Conservation (phyloP, 2,888 invertebrate genomes). For the Bombyx huttoni region DNA sequence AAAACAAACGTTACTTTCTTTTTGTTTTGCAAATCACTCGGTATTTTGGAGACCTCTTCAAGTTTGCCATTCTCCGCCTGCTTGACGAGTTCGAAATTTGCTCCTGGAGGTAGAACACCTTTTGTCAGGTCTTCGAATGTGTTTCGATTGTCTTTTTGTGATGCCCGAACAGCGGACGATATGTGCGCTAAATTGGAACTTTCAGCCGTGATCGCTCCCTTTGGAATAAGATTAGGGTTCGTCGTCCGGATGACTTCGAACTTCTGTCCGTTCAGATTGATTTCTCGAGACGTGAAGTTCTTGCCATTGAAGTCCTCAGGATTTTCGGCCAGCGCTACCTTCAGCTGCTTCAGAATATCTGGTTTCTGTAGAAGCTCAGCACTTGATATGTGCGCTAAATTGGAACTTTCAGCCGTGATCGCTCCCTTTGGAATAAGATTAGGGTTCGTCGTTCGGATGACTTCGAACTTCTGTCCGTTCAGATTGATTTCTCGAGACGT, state of each 20-base stretch:
- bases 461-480: constrained; percentile 83
- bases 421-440: constrained; percentile 75
- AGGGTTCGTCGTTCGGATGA: constrained; percentile 79
- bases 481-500: constrained; percentile 81
- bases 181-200: constrained; percentile 51
- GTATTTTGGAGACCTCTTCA: constrained; percentile 76
- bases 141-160: constrained; percentile 73
- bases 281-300: constrained; percentile 81
- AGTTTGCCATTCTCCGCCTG: constrained; percentile 81
- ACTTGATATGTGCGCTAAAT: constrained; percentile 51
- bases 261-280: constrained; percentile 82
- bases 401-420: constrained; percentile 60
- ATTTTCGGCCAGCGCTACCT: constrained; percentile 80
- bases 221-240: constrained; percentile 78
- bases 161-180: constrained; percentile 45
- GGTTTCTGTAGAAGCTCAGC: constrained; percentile 79
- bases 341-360: constrained; percentile 80
- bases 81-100: constrained; percentile 85
- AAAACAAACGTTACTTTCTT: constrained; percentile 91
- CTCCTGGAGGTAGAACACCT: constrained; percentile 83
- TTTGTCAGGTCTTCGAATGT: constrained; percentile 85
- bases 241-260: constrained; percentile 80
- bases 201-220: constrained; percentile 68
- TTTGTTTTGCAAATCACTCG: constrained; percentile 73
- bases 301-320: constrained; percentile 76